Conservation (phyloP, 2,113 vertebrate genomes). For the Muscicapa adusta region DNA sequence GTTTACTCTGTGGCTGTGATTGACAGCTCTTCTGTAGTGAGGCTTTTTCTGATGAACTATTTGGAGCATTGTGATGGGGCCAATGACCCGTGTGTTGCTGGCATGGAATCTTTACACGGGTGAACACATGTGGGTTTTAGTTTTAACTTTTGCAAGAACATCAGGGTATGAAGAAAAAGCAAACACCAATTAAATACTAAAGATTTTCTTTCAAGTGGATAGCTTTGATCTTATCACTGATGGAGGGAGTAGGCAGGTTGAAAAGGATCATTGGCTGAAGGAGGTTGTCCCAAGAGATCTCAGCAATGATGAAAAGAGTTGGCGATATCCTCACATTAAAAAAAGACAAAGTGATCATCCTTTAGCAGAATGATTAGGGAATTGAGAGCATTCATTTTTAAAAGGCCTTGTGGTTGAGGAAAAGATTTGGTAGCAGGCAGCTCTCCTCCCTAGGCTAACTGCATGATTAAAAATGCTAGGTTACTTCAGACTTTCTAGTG, state of each 20-base stretch:
- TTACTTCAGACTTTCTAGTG: constrained; percentile 7
- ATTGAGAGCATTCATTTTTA: background rate
- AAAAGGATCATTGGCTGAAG: constrained; percentile 16
- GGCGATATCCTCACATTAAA: background rate
- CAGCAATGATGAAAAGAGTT: constrained; percentile 16
- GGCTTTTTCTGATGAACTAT: background rate
- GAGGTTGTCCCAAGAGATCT: background rate
- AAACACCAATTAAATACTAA: constrained; percentile 19
- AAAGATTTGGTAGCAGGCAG: background rate
- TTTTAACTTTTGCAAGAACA: background rate
- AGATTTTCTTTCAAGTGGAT: constrained; percentile 41
- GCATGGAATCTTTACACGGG: background rate
- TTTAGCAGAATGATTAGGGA: background rate
- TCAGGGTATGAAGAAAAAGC: background rate
- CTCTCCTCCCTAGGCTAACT: background rate
- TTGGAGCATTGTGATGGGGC: background rate
- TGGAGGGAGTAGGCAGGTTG: background rate
- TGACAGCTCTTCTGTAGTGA: background rate
- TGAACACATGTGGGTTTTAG: background rate
- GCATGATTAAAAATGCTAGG: background rate
- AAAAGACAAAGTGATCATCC: constrained; percentile 9
- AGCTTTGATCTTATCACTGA: constrained; percentile 41
- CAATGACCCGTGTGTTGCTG: background rate
- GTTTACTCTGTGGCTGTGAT: background rate
- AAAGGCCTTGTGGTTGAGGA: background rate